Percentiles rank a stretch among this genome's conserved stretches.
phyloP scores from a whole-genome alignment of 1,140 invertebrate genomes.

The Papilio polyxenes region DNA sequence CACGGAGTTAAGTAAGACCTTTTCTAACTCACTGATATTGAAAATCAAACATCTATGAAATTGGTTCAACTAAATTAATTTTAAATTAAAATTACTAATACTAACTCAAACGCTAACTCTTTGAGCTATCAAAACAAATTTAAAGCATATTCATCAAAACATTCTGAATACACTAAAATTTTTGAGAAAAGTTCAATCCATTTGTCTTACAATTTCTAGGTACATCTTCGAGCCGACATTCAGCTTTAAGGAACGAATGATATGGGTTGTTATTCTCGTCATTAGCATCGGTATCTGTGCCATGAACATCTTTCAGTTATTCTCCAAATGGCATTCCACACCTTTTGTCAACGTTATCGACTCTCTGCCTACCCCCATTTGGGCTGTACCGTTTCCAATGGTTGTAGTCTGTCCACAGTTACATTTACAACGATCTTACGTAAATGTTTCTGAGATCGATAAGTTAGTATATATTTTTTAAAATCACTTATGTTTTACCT shows the following conservation, averaged over 20 bases:
- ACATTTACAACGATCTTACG: constrained; percentile 65
- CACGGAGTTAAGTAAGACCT: constrained; percentile 74
- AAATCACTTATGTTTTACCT: no score
- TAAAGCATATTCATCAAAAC: no score
- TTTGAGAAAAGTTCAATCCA: background rate
- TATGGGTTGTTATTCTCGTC: constrained; percentile 68
- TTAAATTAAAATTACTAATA: background rate
- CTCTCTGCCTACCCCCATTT: constrained; percentile 71
- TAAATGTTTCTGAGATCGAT: constrained; percentile 58
- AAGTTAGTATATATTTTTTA: constrained; percentile 51
- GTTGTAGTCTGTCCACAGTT: constrained; percentile 75
- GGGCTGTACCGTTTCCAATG: constrained; percentile 76
- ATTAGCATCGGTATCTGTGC: constrained; percentile 69
- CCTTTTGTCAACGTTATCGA: constrained; percentile 77
- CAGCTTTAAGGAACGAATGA: constrained; percentile 60
- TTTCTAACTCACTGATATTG: constrained; percentile 39
- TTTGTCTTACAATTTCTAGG: constrained; percentile 47
- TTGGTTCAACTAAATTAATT: background rate
- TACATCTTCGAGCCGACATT: constrained; percentile 75
- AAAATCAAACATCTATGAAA: constrained; percentile 39
- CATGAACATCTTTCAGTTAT: constrained; percentile 65
- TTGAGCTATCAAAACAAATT: no score
- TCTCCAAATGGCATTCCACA: constrained; percentile 67
- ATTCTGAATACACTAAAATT: no score
- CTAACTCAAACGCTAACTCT: background rate